These are phyloP conservation scores for Centruroides vittatus DNA, from an alignment of 1,140 invertebrate genomes.

Conservation along the genomic window DNA sequence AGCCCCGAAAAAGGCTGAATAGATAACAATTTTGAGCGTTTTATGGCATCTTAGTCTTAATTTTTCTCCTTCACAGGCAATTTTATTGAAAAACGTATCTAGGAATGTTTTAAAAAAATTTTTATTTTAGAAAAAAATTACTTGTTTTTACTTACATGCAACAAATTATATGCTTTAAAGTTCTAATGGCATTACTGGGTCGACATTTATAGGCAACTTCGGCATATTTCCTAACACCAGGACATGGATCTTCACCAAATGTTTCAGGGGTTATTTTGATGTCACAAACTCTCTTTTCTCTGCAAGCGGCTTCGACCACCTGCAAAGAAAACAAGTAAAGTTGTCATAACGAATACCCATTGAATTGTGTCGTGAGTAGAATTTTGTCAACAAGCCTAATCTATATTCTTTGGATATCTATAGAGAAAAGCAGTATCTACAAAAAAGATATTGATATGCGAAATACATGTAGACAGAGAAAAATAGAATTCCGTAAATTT, in stretches of 20 bases:
- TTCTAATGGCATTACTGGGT: constrained; percentile 55
- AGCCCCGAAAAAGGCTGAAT: constrained; percentile 75
- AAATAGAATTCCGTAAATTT: too few species aligned
- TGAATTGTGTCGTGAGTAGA: too few species aligned
- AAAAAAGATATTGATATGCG: too few species aligned
- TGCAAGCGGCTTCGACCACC: constrained; percentile 79
- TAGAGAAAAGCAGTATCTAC: too few species aligned
- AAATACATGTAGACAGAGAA: too few species aligned
- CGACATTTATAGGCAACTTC: constrained; percentile 87
- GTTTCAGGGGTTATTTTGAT: constrained; percentile 62
- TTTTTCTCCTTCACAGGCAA: constrained; percentile 75
- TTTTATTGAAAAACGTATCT: constrained; percentile 82
- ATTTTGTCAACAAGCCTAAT: too few species aligned
- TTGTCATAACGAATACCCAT: too few species aligned
- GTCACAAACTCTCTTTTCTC: constrained; percentile 75
- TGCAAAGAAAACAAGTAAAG: constrained; percentile 46
- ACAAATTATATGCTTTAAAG: constrained; percentile 6
- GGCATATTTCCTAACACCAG: constrained; percentile 67
- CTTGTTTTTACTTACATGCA: too few species aligned
- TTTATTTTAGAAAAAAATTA: too few species aligned
- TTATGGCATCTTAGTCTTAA: constrained; percentile 39
- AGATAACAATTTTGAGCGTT: constrained; percentile 62
- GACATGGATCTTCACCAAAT: constrained; percentile 73
- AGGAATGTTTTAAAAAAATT: constrained; percentile 24
- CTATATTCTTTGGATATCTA: too few species aligned